phyloP scores from a whole-genome alignment of 2,797 vertebrate genomes.

The Galago senegalensis region DNA sequence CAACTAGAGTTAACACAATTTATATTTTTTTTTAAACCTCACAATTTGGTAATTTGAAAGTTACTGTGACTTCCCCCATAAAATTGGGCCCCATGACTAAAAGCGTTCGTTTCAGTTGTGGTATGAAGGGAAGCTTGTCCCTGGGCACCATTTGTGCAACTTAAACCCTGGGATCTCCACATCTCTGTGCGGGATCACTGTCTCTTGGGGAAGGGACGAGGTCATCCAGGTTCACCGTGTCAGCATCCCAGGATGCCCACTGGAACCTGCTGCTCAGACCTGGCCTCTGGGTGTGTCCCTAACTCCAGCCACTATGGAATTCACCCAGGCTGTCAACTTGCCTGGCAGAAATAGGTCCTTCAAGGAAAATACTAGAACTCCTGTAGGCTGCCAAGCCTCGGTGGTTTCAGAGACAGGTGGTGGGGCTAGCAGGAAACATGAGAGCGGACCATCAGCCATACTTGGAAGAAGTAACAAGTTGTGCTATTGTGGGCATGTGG shows the following conservation, averaged over 20 bases:
- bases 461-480: too few species aligned
- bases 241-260: background rate
- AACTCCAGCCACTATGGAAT: background rate
- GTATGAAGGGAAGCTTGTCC: constrained; percentile 24
- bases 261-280: background rate
- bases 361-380: background rate
- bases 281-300: background rate
- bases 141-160: background rate
- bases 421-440: background rate
- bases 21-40: background rate
- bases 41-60: constrained; percentile 39
- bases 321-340: background rate
- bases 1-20: constrained; percentile 23
- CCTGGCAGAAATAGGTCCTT: background rate
- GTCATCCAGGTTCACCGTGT: background rate
- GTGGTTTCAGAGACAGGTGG: background rate
- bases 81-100: constrained; percentile 33
- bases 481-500: too few species aligned
- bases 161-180: background rate
- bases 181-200: constrained; percentile 57
- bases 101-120: constrained; percentile 7
- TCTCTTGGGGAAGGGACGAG: background rate
- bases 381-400: background rate
- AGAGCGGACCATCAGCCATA: background rate
- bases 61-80: background rate